phyloP scores from a whole-genome alignment of 2,113 vertebrate genomes.

The Anser cygnoides region DNA sequence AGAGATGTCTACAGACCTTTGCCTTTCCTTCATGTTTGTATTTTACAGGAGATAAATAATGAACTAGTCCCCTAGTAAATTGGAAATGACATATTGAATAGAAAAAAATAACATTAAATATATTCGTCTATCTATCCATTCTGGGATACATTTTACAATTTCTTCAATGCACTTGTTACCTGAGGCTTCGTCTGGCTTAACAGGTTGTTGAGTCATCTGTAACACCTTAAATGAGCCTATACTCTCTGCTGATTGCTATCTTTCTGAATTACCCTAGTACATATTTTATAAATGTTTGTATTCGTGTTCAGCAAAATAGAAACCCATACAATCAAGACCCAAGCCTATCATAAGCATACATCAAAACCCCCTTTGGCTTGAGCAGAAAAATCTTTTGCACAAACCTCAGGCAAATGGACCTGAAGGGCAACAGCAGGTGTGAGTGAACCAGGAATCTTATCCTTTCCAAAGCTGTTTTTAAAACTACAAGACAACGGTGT shows the following conservation, averaged over 20 bases:
- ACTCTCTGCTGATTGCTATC: neutral
- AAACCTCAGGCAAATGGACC: neutral
- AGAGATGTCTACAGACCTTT: neutral
- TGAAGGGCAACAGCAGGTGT: neutral
- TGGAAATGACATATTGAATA: neutral
- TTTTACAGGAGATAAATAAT: neutral
- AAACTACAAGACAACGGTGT: fast-evolving
- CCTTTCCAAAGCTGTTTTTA: neutral
- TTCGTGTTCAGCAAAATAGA: neutral
- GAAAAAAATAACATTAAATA: neutral
- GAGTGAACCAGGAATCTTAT: neutral
- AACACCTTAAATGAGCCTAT: neutral
- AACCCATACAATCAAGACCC: neutral
- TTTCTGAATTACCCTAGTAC: neutral
- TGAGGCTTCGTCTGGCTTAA: neutral
- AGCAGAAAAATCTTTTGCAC: neutral
- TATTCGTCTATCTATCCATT: neutral
- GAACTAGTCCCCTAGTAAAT: neutral
- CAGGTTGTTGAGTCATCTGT: neutral
- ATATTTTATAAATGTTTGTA: neutral
- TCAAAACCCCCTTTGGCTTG: neutral
- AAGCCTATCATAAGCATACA: neutral
- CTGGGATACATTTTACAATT: neutral
- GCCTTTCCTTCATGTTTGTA: neutral
- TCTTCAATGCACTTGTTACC: neutral